Base-by-base conservation (phyloP, 1,140 invertebrate genomes). In the Ceratitis capitata region DNA sequence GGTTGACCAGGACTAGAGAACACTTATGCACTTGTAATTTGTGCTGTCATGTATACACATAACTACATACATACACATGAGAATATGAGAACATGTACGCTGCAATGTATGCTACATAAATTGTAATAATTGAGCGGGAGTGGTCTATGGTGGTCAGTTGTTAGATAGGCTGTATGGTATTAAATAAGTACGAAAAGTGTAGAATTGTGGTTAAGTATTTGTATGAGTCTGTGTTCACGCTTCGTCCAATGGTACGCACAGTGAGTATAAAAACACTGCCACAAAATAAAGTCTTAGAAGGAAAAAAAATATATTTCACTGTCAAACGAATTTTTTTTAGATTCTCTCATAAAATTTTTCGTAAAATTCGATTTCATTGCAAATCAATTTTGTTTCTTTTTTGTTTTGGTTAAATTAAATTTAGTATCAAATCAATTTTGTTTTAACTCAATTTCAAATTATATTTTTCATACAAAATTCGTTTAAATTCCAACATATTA, bases 91-190 rank as follows among this genome's bases (percentile, higher is more conserved):
- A 26, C 39, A 42, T 74, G n/a, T 29, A 39, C 39, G 69, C 19
- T 39, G 2, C 2, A 19, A 47, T 47, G 69, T 78, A 78, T 78
- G 69, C 69, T 39, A 78, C 19, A 78, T 78, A 78, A 78, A 78
- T 45, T 78, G 39, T 45, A 6, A 10, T 47, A 78, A 78, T 78
- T 78, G 69, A 45, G 69, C 69, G 39, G 69, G 69, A 78, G 69
- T 45, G 69, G 69, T 23, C 23, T n/a, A 19, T 69, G 45, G 69
- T 45, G 69, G 69, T 23, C 23, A 42, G 35, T 69, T 39, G 29
- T 69, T 39, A 42, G 64, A 19, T 69, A 42, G 64, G 26, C n/a
- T 39, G 39, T 78, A n/a, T n/a, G n/a, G n/a, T n/a, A n/a, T 78
- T 19, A 12, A 47, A 45, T 42, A 45, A 45, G 35, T 26, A 78